Evolutionary conservation across 2,113 vertebrate species (phyloP).

Genomic region (Larimichthys crocea): DNA sequence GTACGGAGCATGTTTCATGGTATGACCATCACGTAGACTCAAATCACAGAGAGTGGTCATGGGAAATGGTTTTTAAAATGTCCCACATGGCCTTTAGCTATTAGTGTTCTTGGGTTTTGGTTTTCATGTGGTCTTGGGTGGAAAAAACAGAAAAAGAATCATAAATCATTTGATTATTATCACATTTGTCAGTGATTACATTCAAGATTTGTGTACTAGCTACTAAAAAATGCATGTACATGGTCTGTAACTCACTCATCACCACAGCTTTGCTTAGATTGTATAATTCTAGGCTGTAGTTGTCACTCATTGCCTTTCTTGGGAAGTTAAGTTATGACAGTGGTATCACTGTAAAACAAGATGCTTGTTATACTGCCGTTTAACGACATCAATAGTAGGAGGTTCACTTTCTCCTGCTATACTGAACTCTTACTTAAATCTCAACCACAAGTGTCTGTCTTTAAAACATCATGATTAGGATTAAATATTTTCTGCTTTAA

Average conservation of each 20-base stretch:
- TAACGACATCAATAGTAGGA: not conserved
- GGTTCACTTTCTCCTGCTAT: not conserved
- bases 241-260: not conserved
- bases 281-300: not conserved
- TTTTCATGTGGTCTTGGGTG: not conserved
- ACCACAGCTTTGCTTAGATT: not conserved
- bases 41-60: not conserved
- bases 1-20: constrained; percentile 2
- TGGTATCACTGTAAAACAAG: constrained; percentile 21
- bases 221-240: not conserved
- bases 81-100: not conserved
- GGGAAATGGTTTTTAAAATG: not conserved
- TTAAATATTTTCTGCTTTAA: not conserved
- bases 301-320: not conserved
- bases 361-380: not conserved
- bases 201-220: not conserved
- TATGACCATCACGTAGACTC: not conserved
- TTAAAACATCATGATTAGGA: not conserved
- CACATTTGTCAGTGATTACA: not conserved
- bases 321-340: not conserved
- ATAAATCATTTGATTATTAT: not conserved
- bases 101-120: not conserved
- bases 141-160: not conserved
- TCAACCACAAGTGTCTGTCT: not conserved
- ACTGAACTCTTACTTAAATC: not conserved